These are phyloP conservation scores for Macquaria australasica DNA, from an alignment of 2,113 vertebrate species.

Conservation along the genomic window DNA sequence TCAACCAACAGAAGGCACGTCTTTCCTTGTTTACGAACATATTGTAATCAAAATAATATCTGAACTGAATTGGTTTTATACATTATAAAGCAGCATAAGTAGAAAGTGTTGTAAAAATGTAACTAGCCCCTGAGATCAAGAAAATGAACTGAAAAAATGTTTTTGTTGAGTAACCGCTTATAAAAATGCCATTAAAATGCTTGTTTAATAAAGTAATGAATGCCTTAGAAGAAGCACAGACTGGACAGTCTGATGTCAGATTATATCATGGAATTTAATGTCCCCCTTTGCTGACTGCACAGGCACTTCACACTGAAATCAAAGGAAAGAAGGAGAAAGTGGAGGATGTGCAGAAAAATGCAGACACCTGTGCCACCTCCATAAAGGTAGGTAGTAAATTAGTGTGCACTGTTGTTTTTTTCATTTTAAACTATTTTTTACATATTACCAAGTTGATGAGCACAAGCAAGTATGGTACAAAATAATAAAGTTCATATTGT, in stretches of 20 bases:
- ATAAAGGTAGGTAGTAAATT: slow-evolving; percentile 88
- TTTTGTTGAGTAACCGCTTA: not conserved
- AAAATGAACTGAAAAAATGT: not conserved
- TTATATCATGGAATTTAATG: slow-evolving; percentile 8
- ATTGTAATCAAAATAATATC: not conserved
- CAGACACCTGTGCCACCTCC: slow-evolving; percentile 89
- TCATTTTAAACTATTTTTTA: not conserved
- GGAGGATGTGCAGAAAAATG: slow-evolving; percentile 92
- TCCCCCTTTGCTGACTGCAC: slow-evolving; percentile 12
- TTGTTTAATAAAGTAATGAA: not conserved
- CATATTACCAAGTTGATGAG: not conserved
- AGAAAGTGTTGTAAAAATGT: not conserved
- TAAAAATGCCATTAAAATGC: not conserved
- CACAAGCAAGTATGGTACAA: not conserved
- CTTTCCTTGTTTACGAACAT: slow-evolving; percentile 5
- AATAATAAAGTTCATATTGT: not conserved
- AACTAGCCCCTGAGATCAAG: not conserved
- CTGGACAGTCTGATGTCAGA: not conserved
- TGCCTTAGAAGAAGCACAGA: not conserved
- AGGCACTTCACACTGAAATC: slow-evolving; percentile 94
- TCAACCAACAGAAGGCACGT: slow-evolving; percentile 95
- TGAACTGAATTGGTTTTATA: not conserved
- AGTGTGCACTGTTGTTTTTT: not conserved
- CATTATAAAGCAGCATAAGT: not conserved
- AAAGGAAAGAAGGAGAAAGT: slow-evolving; percentile 94